Conservation (phyloP, 1,140 invertebrate genomes). For the Scylla paramamosain region DNA sequence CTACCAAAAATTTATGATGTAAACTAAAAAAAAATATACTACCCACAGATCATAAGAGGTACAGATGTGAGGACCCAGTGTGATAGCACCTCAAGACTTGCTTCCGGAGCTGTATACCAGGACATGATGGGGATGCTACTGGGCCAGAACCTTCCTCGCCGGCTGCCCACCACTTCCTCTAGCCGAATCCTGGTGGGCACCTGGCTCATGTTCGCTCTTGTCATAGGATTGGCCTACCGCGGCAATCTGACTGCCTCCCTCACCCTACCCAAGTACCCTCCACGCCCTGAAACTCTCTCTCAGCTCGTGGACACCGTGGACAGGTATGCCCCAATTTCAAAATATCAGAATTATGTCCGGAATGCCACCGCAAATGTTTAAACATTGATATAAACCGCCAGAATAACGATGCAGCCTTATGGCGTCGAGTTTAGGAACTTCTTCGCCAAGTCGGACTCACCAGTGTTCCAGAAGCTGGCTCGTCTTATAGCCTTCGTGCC, state of each 20-base stretch:
- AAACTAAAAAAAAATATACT: background rate
- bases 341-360: too few relatives aligned
- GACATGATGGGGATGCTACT: constrained; percentile 9
- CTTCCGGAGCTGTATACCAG: background rate
- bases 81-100: background rate
- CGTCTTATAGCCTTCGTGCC: background rate
- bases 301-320: background rate
- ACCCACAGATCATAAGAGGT: background rate
- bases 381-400: background rate
- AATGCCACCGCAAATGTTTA: background rate
- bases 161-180: background rate
- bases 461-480: background rate
- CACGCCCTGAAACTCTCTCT: background rate
- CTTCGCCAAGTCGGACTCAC: background rate
- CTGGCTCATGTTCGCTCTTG: constrained; percentile 34
- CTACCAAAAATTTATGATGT: too few relatives aligned
- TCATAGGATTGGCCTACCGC: constrained; percentile 37
- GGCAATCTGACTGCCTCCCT: constrained; percentile 46
- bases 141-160: background rate
- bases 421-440: background rate
- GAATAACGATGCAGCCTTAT: background rate
- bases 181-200: background rate
- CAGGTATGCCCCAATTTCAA: background rate
- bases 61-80: background rate
- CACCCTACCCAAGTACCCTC: constrained; percentile 31